Base-by-base conservation (phyloP, 2,888 invertebrate genomes). In the Asteroscopus sphinx region DNA sequence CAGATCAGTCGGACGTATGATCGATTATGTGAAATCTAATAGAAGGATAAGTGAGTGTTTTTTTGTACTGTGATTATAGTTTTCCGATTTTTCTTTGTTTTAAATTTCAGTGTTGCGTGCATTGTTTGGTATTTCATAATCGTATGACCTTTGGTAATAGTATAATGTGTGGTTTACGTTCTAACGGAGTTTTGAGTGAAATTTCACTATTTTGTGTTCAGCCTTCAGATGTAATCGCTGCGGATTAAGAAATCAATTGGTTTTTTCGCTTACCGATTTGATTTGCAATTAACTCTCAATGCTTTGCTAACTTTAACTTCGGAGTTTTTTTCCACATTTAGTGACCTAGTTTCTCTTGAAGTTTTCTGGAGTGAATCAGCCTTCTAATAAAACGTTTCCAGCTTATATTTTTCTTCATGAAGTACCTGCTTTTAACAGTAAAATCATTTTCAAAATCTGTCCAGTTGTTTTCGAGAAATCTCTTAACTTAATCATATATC, bases 1-100 rank as follows among this genome's bases (percentile, higher is more conserved):
- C 28, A 73, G 83, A 56, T 79, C 81, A 25, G 53, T 83, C 33
- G 68, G 77, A 51, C 86, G 85, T 44, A 83, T 87, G 76, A 48
- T 87, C 53, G 86, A 85, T 44, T 82, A 80, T 49, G 62, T 82
- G 0, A 84, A 82, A 51, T 63, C 75, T 8, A 86, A 87, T 72
- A 63, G 85, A 55, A 83, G 71, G 51, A 87, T 89, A 56, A 82
- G 89, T 89, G 79, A 89, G 89, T 89, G 70, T 21, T 52, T 53
- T 57, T 65, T 59, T 75, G 68, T 67, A 32, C 37, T 46, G n/a
- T 53, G 40, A 41, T 45, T 30, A 61, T 42, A 9, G 48, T 48
- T 57, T 48, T 64, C 47, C 35, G 47, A 56, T 42, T 56, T 51
- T 60, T 60, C 47, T 70, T 52, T 40, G 61, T 71, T 41, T 44